Conservation (phyloP, 2,888 invertebrate genomes). For the Drosophila picticornis region DNA sequence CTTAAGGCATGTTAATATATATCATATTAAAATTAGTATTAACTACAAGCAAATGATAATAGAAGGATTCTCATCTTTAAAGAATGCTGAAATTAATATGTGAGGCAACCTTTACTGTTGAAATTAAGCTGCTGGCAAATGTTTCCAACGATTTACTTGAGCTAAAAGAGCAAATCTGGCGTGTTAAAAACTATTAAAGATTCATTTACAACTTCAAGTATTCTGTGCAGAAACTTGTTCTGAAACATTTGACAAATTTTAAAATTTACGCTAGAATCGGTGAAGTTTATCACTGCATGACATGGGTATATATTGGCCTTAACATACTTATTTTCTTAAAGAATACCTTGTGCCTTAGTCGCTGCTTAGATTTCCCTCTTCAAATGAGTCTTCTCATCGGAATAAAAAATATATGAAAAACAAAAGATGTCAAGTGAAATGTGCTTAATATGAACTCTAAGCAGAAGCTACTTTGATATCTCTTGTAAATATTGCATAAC, state of each 20-base stretch:
- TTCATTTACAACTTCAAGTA: not conserved
- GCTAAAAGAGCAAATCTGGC: not conserved
- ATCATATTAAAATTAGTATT: not conserved
- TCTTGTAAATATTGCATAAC: not conserved
- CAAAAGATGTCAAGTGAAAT: not conserved
- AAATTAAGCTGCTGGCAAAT: no score
- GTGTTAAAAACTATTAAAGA: not conserved
- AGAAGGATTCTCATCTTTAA: not conserved
- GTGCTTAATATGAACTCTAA: not conserved
- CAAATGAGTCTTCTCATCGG: not conserved
- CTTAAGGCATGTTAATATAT: not conserved
- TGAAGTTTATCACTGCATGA: not conserved
- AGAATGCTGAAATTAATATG: not conserved
- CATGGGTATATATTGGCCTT: not conserved
- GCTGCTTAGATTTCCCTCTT: not conserved
- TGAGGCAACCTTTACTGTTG: not conserved
- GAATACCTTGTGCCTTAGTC: not conserved
- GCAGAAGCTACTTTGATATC: not conserved
- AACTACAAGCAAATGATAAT: not conserved
- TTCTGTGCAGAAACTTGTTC: not conserved
- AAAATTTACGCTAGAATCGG: no score
- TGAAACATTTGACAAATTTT: not conserved
- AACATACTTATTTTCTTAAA: not conserved
- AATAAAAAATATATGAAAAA: not conserved
- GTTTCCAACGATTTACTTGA: not conserved